Conservation (phyloP, 2,797 vertebrate genomes). For the Hypotaenidia philippensis region DNA sequence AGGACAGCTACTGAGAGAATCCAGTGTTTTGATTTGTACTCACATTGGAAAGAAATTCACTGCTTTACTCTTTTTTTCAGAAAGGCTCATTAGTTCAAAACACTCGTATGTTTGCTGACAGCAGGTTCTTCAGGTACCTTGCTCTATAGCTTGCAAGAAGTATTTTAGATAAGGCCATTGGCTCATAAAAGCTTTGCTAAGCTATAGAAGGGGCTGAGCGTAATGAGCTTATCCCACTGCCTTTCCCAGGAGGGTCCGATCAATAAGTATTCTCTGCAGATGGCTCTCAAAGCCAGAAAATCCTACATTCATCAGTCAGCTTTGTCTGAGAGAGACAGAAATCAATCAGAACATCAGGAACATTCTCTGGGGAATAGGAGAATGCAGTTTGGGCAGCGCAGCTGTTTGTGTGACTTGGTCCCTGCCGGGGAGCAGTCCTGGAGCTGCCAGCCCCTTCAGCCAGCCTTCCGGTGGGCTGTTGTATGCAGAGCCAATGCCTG, state of each 20-base stretch:
- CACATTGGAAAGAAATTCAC: neutral
- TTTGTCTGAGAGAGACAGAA: neutral
- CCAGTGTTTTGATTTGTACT: neutral
- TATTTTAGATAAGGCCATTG: neutral
- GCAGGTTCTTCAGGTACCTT: neutral
- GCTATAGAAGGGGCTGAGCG: neutral
- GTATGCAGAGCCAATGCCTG: neutral
- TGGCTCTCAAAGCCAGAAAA: conserved; percentile 4
- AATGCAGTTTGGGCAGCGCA: neutral
- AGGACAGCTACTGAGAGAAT: neutral
- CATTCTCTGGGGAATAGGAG: neutral
- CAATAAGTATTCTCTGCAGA: neutral
- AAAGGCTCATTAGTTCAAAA: neutral
- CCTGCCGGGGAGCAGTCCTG: neutral
- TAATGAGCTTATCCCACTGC: neutral
- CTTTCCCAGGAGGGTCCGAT: neutral
- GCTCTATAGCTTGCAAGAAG: neutral
- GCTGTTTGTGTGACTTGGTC: neutral
- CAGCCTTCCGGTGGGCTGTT: neutral
- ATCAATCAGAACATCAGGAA: neutral
- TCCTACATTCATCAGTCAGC: neutral
- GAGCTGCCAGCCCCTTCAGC: neutral
- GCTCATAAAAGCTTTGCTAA: neutral
- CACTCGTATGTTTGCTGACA: neutral
- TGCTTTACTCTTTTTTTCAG: neutral